A percentile compares a stretch with the other conserved stretches of the same genome.
Conservation (phyloP, 1,140 invertebrate genomes). For the Bicyclus anynana region DNA sequence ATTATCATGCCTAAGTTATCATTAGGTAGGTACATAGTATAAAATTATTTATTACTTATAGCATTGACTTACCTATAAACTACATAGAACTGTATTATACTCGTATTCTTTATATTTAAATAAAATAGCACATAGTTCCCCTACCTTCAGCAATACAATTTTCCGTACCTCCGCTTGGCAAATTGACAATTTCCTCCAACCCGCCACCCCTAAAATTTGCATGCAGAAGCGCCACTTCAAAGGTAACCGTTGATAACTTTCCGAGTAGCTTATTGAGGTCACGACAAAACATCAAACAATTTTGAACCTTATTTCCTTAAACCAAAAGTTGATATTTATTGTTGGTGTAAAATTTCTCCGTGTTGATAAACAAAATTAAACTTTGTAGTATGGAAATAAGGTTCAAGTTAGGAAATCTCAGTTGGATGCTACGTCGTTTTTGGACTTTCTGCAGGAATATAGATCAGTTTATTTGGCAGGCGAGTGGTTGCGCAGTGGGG, state of each 20-base stretch:
- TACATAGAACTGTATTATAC: no score
- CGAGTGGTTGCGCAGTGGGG: slow-evolving; percentile 50
- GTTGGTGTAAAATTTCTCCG: neutral
- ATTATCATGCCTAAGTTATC: no score
- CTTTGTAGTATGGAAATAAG: neutral
- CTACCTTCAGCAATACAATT: slow-evolving; percentile 4
- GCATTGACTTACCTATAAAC: neutral
- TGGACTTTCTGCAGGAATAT: neutral
- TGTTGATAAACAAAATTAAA: slow-evolving; percentile 5
- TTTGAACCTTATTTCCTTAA: neutral
- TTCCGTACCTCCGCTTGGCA: slow-evolving; percentile 27
- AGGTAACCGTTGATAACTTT: slow-evolving; percentile 61
- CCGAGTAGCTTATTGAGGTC: slow-evolving; percentile 12
- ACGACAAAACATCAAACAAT: neutral
- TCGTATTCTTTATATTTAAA: no score
- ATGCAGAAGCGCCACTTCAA: slow-evolving; percentile 76
- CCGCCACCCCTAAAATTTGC: slow-evolving; percentile 55
- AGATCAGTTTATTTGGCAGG: slow-evolving; percentile 64
- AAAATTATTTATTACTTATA: no score
- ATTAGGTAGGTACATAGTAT: no score
- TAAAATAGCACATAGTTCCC: neutral
- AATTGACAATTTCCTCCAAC: slow-evolving; percentile 52
- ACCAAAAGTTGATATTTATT: slow-evolving; percentile 16
- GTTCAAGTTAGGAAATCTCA: slow-evolving; percentile 8
- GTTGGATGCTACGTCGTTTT: slow-evolving; percentile 17